A percentile compares a stretch with the other conserved stretches of the same genome.
Evolutionary conservation across 2,113 vertebrate genomes (phyloP).

Genomic region (Laticauda colubrina): DNA sequence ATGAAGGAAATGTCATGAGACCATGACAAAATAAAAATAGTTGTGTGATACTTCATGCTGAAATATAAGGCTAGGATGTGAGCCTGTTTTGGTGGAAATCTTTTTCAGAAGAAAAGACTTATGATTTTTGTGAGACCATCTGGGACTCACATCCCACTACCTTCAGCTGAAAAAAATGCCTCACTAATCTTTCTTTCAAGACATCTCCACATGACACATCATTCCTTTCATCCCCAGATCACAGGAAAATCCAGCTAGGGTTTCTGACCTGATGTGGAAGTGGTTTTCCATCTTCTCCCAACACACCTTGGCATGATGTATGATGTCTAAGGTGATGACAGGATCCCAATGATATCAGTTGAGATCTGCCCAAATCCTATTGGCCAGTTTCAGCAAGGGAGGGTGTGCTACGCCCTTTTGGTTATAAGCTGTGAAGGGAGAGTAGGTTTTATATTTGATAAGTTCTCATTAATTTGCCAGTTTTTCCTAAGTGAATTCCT

Average conservation of each 20-base stretch:
- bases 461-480: neutral
- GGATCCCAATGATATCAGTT: neutral
- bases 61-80: neutral
- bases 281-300: neutral
- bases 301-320: neutral
- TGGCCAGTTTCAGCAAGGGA: neutral
- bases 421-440: neutral
- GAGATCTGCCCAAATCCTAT: neutral
- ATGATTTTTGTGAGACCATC: neutral
- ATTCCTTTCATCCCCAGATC: neutral
- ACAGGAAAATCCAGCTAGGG: neutral
- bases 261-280: neutral
- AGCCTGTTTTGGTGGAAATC: neutral
- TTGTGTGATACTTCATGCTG: neutral
- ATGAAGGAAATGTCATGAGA: neutral
- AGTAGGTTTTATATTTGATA: neutral
- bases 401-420: neutral
- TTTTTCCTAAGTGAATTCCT: neutral
- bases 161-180: neutral
- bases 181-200: neutral
- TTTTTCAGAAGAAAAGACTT: neutral
- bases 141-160: neutral
- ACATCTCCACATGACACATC: neutral
- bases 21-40: neutral
- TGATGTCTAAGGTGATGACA: neutral